A percentile compares a stretch with the other conserved stretches of the same genome.
These are phyloP conservation scores for Albula goreensis DNA, from an alignment of 2,113 vertebrate genomes.

Conservation along the genomic window DNA sequence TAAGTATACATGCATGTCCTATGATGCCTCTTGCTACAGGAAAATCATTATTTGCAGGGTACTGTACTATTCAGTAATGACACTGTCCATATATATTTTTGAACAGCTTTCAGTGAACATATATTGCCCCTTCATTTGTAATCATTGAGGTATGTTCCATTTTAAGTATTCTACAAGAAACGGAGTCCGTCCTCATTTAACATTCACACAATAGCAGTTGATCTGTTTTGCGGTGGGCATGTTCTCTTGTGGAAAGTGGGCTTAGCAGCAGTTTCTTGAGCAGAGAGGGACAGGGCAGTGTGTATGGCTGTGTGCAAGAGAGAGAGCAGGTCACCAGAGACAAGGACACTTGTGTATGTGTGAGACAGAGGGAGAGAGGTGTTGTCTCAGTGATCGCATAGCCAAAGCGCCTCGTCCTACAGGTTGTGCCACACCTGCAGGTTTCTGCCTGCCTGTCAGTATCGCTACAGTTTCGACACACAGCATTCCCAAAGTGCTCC, in stretches of 20 bases:
- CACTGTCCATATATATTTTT: too few relatives aligned
- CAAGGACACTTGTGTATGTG: neutral
- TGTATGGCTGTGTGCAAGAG: neutral
- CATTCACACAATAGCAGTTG: neutral
- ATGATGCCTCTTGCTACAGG: too few relatives aligned
- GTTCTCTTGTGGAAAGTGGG: neutral
- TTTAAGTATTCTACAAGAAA: too few relatives aligned
- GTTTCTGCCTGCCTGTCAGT: conserved; percentile 61
- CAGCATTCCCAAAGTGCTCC: conserved; percentile 52
- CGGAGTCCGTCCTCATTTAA: too few relatives aligned
- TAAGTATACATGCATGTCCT: too few relatives aligned
- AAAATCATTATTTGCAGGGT: too few relatives aligned
- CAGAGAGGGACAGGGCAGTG: neutral
- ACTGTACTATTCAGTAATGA: too few relatives aligned
- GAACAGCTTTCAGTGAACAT: too few relatives aligned
- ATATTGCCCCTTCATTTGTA: too few relatives aligned
- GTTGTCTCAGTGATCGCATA: conserved; percentile 17
- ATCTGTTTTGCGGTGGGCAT: neutral
- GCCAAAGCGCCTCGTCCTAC: conserved; percentile 52
- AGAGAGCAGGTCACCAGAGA: neutral
- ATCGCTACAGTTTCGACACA: conserved; percentile 66
- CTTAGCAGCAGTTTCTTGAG: neutral
- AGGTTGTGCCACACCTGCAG: conserved; percentile 65
- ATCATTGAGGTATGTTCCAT: too few relatives aligned
- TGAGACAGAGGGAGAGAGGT: neutral